Conservation (phyloP, 2,888 invertebrate species). For the Chaetogeoica ovagalla region DNA sequence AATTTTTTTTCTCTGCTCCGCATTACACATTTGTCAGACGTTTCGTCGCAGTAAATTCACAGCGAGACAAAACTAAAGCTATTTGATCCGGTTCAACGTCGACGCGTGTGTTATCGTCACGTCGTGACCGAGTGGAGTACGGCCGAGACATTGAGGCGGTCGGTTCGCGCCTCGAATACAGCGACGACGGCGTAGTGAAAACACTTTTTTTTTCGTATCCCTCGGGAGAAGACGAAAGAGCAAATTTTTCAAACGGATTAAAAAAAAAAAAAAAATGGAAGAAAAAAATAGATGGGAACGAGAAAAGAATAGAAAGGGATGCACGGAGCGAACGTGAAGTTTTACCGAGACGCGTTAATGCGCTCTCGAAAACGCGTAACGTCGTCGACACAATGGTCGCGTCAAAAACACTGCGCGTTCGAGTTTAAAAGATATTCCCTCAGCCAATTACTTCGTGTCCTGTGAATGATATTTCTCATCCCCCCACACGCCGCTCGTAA, state of each 20-base stretch:
- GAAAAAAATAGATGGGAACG: neutral
- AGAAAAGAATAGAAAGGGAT: neutral
- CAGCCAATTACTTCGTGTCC: slow-evolving; percentile 15
- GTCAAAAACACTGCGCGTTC: slow-evolving; percentile 33
- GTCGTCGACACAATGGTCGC: slow-evolving; percentile 27
- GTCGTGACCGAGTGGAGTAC: neutral
- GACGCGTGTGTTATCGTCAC: neutral
- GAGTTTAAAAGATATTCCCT: slow-evolving; percentile 26
- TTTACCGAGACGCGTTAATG: slow-evolving; percentile 32
- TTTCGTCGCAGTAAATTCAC: slow-evolving; percentile 30
- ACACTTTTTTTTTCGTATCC: no score
- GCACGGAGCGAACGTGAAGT: neutral
- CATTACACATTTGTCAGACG: neutral
- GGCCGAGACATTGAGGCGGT: neutral
- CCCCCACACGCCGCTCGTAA: neutral
- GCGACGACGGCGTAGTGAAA: neutral
- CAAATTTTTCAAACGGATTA: slow-evolving; percentile 15
- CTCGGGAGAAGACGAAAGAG: neutral
- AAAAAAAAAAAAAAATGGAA: neutral
- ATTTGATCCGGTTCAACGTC: slow-evolving; percentile 1
- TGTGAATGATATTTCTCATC: neutral
- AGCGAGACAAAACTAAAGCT: neutral
- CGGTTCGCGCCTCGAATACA: no score
- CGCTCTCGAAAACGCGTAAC: slow-evolving; percentile 31
- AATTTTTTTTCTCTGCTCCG: no score